phyloP scores from a whole-genome alignment of 1,140 invertebrate species.

The Halesus radiatus region DNA sequence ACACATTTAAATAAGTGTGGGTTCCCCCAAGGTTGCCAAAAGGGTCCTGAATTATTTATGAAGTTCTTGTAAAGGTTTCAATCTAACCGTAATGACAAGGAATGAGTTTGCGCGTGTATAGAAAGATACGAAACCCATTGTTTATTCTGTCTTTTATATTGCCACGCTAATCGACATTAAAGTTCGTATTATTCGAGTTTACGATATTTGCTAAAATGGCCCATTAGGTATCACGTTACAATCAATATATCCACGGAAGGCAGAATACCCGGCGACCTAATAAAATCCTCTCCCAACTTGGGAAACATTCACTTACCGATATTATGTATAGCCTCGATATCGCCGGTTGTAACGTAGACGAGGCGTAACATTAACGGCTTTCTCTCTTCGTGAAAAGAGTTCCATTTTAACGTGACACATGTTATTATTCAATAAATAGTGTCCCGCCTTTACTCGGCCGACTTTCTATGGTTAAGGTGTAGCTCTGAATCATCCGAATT shows the following conservation, averaged over 20 bases:
- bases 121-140: too few species aligned
- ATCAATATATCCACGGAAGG: neutral
- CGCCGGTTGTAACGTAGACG: neutral
- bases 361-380: slow-evolving; percentile 28
- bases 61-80: too few species aligned
- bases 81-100: too few species aligned
- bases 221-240: slow-evolving; percentile 23
- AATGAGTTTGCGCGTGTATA: too few species aligned
- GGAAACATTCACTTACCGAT: slow-evolving; percentile 29
- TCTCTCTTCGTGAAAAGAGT: slow-evolving; percentile 34
- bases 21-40: neutral
- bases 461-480: slow-evolving; percentile 23
- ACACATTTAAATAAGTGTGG: slow-evolving; percentile 2
- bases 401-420: slow-evolving; percentile 37
- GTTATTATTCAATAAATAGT: slow-evolving; percentile 49
- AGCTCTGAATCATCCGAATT: slow-evolving; percentile 45
- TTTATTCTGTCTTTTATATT: too few species aligned
- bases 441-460: slow-evolving; percentile 19
- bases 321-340: slow-evolving; percentile 30
- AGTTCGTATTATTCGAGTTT: neutral
- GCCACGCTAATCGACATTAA: too few species aligned
- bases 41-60: neutral
- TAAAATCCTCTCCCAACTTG: slow-evolving; percentile 17
- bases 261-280: slow-evolving; percentile 8
- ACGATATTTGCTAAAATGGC: slow-evolving; percentile 7